Conservation (phyloP, 2,113 vertebrate genomes). For the Oncorhynchus masou region DNA sequence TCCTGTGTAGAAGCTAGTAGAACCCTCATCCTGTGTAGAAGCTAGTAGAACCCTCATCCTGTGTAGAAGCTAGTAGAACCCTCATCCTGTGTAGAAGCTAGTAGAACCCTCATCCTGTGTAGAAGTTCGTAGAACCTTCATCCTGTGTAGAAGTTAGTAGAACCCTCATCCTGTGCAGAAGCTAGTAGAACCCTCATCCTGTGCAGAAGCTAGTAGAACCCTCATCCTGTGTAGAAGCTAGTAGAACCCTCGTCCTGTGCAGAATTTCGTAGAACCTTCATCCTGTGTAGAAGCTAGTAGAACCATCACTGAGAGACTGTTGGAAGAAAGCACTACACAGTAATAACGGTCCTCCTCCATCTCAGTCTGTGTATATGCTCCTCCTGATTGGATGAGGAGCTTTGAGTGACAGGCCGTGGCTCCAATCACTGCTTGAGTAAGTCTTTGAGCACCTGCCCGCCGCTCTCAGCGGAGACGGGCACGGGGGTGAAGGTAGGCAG, state of each 20-base stretch:
- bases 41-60: too few species aligned
- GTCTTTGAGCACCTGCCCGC: slow-evolving; percentile 88
- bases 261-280: too few species aligned
- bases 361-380: background rate
- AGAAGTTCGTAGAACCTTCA: too few species aligned
- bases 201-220: too few species aligned
- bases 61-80: too few species aligned
- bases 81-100: too few species aligned
- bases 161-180: too few species aligned
- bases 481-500: slow-evolving; percentile 93
- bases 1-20: background rate
- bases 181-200: background rate
- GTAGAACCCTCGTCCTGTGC: background rate
- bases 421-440: slow-evolving; percentile 78
- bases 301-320: too few species aligned
- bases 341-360: background rate
- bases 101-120: too few species aligned
- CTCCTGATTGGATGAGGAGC: background rate
- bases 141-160: too few species aligned
- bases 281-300: too few species aligned
- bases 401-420: background rate
- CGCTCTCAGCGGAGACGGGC: slow-evolving; percentile 86
- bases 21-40: background rate
- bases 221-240: too few species aligned
- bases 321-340: background rate